These are phyloP conservation scores for Danaus plexippus DNA, from an alignment of 1,140 invertebrate genomes.

Conservation along the genomic window DNA sequence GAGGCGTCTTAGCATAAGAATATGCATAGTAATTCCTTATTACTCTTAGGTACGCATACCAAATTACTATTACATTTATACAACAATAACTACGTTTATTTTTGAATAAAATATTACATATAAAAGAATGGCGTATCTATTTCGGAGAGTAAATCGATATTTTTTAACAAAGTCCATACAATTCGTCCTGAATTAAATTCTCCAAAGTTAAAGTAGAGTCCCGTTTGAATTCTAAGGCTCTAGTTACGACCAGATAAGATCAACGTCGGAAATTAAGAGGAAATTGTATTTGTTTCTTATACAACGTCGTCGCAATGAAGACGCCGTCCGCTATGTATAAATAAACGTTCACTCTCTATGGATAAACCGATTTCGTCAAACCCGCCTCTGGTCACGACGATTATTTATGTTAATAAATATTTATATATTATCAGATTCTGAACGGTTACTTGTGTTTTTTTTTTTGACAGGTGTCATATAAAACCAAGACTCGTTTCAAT, in stretches of 20 bases:
- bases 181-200: slow-evolving; percentile 21
- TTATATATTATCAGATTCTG: slow-evolving; percentile 7
- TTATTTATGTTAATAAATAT: slow-evolving; percentile 19
- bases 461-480: slow-evolving; percentile 2
- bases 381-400: slow-evolving; percentile 12
- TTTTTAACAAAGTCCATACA: slow-evolving; percentile 6
- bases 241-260: slow-evolving; percentile 62
- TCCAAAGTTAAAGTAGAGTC: slow-evolving; percentile 43
- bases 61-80: too few relatives aligned
- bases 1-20: too few relatives aligned
- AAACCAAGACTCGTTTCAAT: too few relatives aligned
- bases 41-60: too few relatives aligned
- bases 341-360: slow-evolving; percentile 39
- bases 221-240: slow-evolving; percentile 49
- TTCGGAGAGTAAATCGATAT: too few relatives aligned
- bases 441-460: slow-evolving; percentile 8
- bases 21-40: too few relatives aligned
- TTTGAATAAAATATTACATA: too few relatives aligned
- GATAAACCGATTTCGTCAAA: slow-evolving; percentile 19
- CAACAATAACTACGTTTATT: too few relatives aligned
- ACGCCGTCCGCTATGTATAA: slow-evolving; percentile 38
- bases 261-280: slow-evolving; percentile 61
- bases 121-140: too few relatives aligned
- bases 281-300: slow-evolving; percentile 70
- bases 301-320: slow-evolving; percentile 54